Evolutionary conservation across 2,113 vertebrate species (phyloP), one percentile per base, ranked within the genome.

Genomic region (Cyprinodon brontotheroides): DNA sequence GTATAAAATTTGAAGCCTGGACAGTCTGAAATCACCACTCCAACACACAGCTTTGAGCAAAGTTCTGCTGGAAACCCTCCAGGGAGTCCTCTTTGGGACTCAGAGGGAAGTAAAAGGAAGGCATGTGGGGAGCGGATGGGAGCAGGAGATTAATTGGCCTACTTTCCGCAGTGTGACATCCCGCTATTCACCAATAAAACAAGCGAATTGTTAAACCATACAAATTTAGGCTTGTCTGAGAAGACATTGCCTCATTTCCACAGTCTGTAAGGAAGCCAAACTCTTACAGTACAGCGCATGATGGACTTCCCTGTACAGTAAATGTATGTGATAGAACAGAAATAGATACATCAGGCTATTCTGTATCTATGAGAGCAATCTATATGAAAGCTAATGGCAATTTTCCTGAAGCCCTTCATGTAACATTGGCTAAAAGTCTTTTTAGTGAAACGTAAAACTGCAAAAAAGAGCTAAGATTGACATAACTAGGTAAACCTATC

Each of bases 391-490:
- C 67, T 64, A 79, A 61, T 63, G 68, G 50, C 70, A 65, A 76
- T 69, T 69, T 65, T 67, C 48, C 66, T 73, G 50, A 57, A 57
- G 50, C 7, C 50, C 69, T 70, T 76, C 65, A 77, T 81, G 70
- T 57, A 63, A 67, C 61, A 65, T 37, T 45, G 14, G 29, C n/a
- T 75, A 70, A 75, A 59, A 78, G 72, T 80, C 66, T 74, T 74
- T 57, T 45, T 61, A 72, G 45, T 71, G 72, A 86, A 85, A 87
- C 10, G 45, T 68, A 74, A 81, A 83, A 77, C 78, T 77, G 41
- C 69, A 36, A 39, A 71, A 73, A 73, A 45, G 13, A 50, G 11
- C 1, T 40, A 63, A 48, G 60, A 83, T n/a, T 83, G 80, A 74
- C 75, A 71, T 71, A 78, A 76, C 69, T 70, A 57, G 50, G 50